Conservation (phyloP, 2,797 vertebrate genomes). For the Caiman crocodilus region DNA sequence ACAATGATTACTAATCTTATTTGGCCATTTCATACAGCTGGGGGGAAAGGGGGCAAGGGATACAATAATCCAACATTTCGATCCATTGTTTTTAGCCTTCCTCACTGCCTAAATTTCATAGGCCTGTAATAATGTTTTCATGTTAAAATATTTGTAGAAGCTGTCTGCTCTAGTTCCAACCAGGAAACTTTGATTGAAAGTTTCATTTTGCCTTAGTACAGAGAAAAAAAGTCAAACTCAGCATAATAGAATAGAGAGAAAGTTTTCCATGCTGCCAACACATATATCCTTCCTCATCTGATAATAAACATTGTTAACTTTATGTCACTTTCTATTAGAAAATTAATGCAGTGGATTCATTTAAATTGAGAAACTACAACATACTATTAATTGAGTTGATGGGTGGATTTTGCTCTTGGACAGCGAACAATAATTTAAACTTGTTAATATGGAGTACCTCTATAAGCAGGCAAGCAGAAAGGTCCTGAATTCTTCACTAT, state of each 20-base stretch:
- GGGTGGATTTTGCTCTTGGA: not conserved
- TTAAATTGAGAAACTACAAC: not conserved
- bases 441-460: not conserved
- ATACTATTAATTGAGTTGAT: not conserved
- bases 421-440: not conserved
- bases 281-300: not conserved
- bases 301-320: not conserved
- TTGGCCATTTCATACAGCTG: too few relatives aligned
- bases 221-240: not conserved
- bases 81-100: too few relatives aligned
- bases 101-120: too few relatives aligned
- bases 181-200: not conserved
- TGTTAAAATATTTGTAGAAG: not conserved
- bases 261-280: not conserved
- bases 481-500: not conserved
- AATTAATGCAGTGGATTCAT: not conserved
- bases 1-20: too few relatives aligned
- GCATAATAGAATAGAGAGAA: not conserved
- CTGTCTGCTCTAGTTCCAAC: not conserved
- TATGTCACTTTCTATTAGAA: not conserved
- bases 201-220: not conserved
- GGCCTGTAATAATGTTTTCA: not conserved
- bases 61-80: too few relatives aligned
- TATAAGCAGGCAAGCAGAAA: conserved; percentile 29
- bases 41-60: too few relatives aligned